These are phyloP conservation scores for Antigone vipio DNA, from an alignment of 2,113 vertebrate genomes.

Conservation along the genomic window DNA sequence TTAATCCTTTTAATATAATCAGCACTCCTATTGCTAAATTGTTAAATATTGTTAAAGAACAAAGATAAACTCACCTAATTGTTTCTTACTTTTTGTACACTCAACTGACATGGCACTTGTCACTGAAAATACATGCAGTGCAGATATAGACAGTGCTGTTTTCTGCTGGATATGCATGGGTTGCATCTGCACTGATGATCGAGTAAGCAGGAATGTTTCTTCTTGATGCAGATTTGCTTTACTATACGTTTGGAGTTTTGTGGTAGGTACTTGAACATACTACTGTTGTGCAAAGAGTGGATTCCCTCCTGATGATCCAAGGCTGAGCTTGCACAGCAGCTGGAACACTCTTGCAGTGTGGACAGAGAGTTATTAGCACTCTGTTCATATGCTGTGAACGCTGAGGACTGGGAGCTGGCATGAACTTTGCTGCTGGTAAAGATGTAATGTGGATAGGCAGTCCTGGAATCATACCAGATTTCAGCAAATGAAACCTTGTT, in stretches of 20 bases:
- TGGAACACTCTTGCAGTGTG: background rate
- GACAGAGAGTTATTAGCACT: background rate
- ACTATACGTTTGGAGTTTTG: background rate
- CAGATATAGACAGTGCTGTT: conserved; percentile 72
- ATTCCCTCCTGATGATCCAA: background rate
- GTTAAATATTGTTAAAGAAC: background rate
- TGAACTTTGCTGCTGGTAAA: background rate
- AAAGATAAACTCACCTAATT: background rate
- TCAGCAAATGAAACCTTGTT: background rate
- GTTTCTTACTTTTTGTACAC: background rate
- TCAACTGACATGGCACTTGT: conserved; percentile 55
- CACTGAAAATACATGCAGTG: conserved; percentile 74
- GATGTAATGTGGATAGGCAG: background rate
- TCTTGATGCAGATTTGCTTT: background rate
- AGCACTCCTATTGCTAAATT: background rate
- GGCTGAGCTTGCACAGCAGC: background rate
- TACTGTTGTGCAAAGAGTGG: background rate
- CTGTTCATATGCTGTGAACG: background rate
- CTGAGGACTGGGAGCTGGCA: background rate
- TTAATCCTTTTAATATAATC: background rate
- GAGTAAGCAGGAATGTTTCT: background rate
- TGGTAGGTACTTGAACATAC: rapidly evolving
- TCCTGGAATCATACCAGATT: background rate
- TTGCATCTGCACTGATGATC: background rate
- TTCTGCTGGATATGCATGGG: conserved; percentile 72